Evolutionary conservation across 2,888 invertebrate species (phyloP).

Genomic region (Aphodius granarius): DNA sequence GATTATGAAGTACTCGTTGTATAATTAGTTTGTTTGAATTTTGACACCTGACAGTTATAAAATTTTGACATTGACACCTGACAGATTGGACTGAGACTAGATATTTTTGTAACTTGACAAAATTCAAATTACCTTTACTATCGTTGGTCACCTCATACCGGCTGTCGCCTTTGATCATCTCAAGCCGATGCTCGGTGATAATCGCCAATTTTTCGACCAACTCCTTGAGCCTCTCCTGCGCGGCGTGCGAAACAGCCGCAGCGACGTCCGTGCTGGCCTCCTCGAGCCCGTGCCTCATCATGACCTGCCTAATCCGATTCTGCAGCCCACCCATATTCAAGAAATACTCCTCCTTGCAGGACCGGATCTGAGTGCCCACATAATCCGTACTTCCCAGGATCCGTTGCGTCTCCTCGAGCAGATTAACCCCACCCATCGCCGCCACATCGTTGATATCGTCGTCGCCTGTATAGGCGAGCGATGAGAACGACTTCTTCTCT

Average conservation of each 20-base stretch:
- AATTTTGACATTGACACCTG: too few species aligned
- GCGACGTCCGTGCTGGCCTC: conserved; percentile 86
- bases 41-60: too few species aligned
- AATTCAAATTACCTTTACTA: conserved; percentile 65
- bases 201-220: conserved; percentile 88
- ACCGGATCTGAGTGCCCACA: conserved; percentile 76
- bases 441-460: conserved; percentile 99
- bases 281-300: conserved; percentile 77
- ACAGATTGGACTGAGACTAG: too few species aligned
- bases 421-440: conserved; percentile 98
- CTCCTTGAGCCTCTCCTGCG: conserved; percentile 90
- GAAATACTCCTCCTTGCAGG: conserved; percentile 92
- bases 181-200: conserved; percentile 93
- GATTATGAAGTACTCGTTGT: neutral
- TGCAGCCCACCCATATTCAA: conserved; percentile 78
- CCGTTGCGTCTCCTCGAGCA: conserved; percentile 93
- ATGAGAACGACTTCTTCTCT: conserved; percentile 69
- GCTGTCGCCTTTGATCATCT: conserved; percentile 86
- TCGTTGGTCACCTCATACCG: conserved; percentile 73
- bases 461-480: conserved; percentile 66
- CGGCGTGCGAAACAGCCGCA: conserved; percentile 88
- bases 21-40: too few species aligned
- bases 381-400: conserved; percentile 83
- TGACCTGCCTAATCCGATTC: conserved; percentile 73
- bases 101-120: neutral